Evolutionary conservation across 2,888 invertebrate genomes (phyloP), one percentile per base, ranked within the genome.

Genomic region (Tethea ocularis): DNA sequence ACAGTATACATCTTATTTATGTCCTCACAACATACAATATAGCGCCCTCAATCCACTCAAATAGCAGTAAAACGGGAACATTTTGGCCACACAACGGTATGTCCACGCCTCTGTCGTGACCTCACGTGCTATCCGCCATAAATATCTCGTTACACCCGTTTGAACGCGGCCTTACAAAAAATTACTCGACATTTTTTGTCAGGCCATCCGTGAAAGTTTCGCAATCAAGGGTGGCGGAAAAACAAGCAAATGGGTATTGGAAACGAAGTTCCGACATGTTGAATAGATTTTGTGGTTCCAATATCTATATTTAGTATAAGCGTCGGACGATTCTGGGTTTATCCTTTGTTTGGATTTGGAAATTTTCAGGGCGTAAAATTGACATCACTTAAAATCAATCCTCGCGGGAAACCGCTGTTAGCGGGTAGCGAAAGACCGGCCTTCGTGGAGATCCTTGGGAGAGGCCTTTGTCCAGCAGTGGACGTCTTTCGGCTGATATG

Each of bases 101-200:
- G 76, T 82, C 78, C 81, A 75, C 76, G 77, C 79, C 74, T 57
- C 38, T 29, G 56, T 53, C 53, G 64, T 78, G 82, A 86, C 87
- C 86, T 82, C 78, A 77, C 83, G 77, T 79, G 76, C 71, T 68
- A 71, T 63, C 17, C 46, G 71, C 79, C 82, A 87, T 89, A 90
- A 88, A 90, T 89, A 89, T 86, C 75, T 84, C 82, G 83, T 86
- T 82, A 88, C 83, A 79, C 69, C 70, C 78, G 78, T 82, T 83
- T 80, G 71, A 64, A 64, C 70, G 69, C 63, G 69, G 64, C 73
- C 73, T 74, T 73, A 71, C 78, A 83, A 82, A 88, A 83, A 88
- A 87, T 71, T 75, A 77, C 78, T 68, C 68, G 67, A 74, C 73
- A 71, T 76, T 87, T 89, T 87, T 88, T 86, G 80, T 72, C 65